Conservation (phyloP, 2,797 vertebrate species). For the Liasis olivaceus region DNA sequence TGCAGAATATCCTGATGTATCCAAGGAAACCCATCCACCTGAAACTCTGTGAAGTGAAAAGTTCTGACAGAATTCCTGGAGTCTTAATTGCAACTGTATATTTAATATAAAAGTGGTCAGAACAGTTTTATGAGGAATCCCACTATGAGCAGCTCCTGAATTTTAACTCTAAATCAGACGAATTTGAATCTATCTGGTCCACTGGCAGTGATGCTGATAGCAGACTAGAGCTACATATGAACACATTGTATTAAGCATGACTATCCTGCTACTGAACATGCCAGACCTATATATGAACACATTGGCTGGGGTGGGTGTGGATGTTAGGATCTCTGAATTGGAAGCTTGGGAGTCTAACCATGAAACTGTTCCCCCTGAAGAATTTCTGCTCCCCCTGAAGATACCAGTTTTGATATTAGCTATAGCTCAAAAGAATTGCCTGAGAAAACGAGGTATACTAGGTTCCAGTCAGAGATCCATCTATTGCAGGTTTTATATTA, state of each 20-base stretch:
- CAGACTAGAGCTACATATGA: not conserved
- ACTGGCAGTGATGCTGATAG: not conserved
- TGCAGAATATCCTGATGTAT: not conserved
- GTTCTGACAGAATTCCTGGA: not conserved
- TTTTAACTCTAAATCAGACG: not conserved
- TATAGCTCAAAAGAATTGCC: not conserved
- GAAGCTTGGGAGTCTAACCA: not conserved
- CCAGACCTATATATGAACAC: not conserved
- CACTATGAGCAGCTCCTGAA: not conserved
- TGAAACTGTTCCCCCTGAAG: not conserved
- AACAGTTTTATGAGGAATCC: not conserved
- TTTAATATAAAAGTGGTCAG: not conserved
- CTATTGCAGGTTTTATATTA: not conserved
- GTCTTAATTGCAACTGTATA: not conserved
- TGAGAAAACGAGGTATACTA: not conserved
- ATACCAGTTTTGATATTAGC: too few relatives aligned
- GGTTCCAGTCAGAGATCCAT: not conserved
- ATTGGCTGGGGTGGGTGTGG: not conserved
- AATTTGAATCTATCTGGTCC: not conserved
- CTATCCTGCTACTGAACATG: not conserved
- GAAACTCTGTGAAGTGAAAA: not conserved
- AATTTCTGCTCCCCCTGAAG: not conserved
- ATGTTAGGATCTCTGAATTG: not conserved
- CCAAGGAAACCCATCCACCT: not conserved
- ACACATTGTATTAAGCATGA: not conserved